phyloP scores from a whole-genome alignment of 1,140 invertebrate species.

The Amphibalanus amphitrite region DNA sequence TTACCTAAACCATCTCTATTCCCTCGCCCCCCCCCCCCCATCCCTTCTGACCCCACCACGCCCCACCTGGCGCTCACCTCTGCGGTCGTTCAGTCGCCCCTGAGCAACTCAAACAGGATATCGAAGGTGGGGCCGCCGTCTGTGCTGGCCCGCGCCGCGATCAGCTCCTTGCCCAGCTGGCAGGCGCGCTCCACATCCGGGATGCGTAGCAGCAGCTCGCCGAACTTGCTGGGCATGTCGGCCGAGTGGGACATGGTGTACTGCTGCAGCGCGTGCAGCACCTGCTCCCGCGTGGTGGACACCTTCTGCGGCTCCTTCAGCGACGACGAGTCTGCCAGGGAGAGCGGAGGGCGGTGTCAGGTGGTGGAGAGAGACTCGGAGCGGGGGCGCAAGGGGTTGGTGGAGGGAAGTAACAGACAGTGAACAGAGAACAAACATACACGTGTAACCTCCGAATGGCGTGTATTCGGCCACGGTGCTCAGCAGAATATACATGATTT shows the following conservation, averaged over 20 bases:
- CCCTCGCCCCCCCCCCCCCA: too few species aligned
- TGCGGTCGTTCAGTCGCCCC: slow-evolving; percentile 42
- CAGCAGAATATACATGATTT: too few species aligned
- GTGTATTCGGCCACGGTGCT: too few species aligned
- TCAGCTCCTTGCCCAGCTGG: slow-evolving; percentile 39
- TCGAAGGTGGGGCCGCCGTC: slow-evolving; percentile 48
- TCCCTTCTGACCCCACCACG: too few species aligned
- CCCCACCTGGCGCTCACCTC: too few species aligned
- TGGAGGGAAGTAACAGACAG: too few species aligned
- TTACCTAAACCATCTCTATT: too few species aligned
- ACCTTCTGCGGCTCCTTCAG: slow-evolving; percentile 80
- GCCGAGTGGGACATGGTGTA: slow-evolving; percentile 84
- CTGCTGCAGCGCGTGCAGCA: slow-evolving; percentile 74
- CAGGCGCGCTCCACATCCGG: slow-evolving; percentile 86
- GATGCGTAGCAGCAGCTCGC: slow-evolving; percentile 76
- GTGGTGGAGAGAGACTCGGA: too few species aligned
- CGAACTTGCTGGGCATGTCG: slow-evolving; percentile 82
- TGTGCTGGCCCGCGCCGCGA: not conserved
- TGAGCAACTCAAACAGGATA: slow-evolving; percentile 79
- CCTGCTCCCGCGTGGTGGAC: slow-evolving; percentile 78
- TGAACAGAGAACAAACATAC: too few species aligned
- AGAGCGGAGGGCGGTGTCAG: too few species aligned
- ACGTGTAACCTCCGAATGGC: too few species aligned
- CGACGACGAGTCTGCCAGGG: slow-evolving; percentile 73
- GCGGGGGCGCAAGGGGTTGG: too few species aligned